These are phyloP conservation scores for Rhagophthalmus giganteus DNA, from an alignment of 2,888 invertebrate species.

Conservation along the genomic window DNA sequence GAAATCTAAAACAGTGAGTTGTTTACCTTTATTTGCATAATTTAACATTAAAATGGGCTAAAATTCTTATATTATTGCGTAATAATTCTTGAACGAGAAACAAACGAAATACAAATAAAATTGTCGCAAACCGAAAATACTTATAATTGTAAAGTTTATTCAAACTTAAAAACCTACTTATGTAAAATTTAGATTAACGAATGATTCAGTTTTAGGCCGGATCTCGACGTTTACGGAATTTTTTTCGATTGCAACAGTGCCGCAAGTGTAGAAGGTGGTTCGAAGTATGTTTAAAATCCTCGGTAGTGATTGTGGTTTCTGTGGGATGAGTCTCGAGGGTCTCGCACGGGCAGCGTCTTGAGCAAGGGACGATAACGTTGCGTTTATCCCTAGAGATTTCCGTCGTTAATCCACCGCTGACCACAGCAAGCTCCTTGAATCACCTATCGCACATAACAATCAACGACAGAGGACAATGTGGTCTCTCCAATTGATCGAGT, in stretches of 20 bases:
- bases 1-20: conserved; percentile 39
- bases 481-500: conserved; percentile 29
- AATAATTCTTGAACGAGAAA: conserved; percentile 24
- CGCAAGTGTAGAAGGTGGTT: conserved; percentile 16
- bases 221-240: conserved; percentile 25
- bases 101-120: too few species aligned
- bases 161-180: too few species aligned
- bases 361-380: conserved; percentile 36
- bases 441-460: conserved; percentile 46
- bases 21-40: conserved; percentile 43
- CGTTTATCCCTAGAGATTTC: conserved; percentile 35
- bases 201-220: conserved; percentile 16
- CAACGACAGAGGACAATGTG: conserved; percentile 37
- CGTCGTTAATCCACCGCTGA: conserved; percentile 45
- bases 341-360: conserved; percentile 32
- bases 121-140: too few species aligned
- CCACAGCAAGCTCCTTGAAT: conserved; percentile 45
- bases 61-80: conserved; percentile 37
- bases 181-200: too few species aligned
- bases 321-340: conserved; percentile 40
- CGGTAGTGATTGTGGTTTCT: conserved; percentile 42
- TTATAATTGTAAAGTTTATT: too few species aligned
- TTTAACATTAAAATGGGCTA: conserved; percentile 40
- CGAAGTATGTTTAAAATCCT: conserved; percentile 42
- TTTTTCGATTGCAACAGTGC: conserved; percentile 36